phyloP scores from a whole-genome alignment of 2,888 invertebrate species.

The Eupeodes luniger region DNA sequence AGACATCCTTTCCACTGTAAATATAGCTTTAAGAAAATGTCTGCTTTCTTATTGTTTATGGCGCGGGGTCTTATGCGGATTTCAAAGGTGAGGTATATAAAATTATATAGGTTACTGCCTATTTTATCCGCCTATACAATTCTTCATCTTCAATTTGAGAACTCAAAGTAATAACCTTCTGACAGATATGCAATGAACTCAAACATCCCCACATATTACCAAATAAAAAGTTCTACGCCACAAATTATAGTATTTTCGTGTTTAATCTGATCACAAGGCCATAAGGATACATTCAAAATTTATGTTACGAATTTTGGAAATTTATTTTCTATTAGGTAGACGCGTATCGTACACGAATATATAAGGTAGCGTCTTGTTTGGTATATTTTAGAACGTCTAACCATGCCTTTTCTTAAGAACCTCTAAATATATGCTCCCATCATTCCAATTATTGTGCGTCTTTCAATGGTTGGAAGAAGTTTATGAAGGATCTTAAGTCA shows the following conservation, averaged over 20 bases:
- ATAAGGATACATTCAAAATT: conserved; percentile 73
- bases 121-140: not conserved
- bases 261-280: conserved; percentile 74
- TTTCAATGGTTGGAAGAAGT: conserved; percentile 62
- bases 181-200: conserved; percentile 29
- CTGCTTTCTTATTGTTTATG: not conserved
- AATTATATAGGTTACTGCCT: not conserved
- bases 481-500: conserved; percentile 75
- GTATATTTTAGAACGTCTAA: no score
- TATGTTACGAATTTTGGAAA: conserved; percentile 73
- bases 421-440: not conserved
- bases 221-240: conserved; percentile 60
- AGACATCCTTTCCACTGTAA: not conserved
- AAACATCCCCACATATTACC: conserved; percentile 2
- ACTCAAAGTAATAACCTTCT: conserved; percentile 23
- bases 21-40: not conserved
- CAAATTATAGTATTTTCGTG: conserved; percentile 74
- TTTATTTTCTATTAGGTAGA: conserved; percentile 65
- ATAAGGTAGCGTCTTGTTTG: not conserved
- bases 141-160: conserved; percentile 33
- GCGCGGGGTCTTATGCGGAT: not conserved
- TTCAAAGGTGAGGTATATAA: not conserved
- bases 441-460: not conserved
- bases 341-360: no score
- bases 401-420: conserved; percentile 1